These are phyloP conservation scores for Metalampra italica DNA, from an alignment of 2,888 invertebrate species.

Conservation along the genomic window DNA sequence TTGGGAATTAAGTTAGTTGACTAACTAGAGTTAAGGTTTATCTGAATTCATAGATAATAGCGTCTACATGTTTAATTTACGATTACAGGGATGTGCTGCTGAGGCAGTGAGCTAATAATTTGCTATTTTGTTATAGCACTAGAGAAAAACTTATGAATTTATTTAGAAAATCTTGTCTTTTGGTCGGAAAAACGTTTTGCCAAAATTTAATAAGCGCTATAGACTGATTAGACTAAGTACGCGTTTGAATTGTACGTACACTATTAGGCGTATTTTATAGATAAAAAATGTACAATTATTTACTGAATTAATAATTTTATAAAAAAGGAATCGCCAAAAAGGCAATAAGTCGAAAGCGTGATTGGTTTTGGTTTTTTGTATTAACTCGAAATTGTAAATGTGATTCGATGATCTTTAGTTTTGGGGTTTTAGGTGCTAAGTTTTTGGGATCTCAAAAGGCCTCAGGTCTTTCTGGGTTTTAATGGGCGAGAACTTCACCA, in stretches of 20 bases:
- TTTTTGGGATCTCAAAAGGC: slow-evolving; percentile 62
- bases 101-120: slow-evolving; percentile 54
- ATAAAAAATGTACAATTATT: slow-evolving; percentile 71
- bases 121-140: slow-evolving; percentile 42
- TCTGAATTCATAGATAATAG: slow-evolving; percentile 74
- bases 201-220: slow-evolving; percentile 77
- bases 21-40: slow-evolving; percentile 71
- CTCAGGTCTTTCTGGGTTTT: slow-evolving; percentile 38
- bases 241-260: slow-evolving; percentile 75
- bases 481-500: slow-evolving; percentile 59
- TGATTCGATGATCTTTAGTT: slow-evolving; percentile 61
- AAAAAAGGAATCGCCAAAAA: slow-evolving; percentile 38
- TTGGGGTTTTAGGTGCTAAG: slow-evolving; percentile 58
- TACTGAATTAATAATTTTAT: slow-evolving; percentile 67
- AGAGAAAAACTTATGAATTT: slow-evolving; percentile 50
- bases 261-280: slow-evolving; percentile 76
- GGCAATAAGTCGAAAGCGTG: slow-evolving; percentile 57
- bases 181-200: slow-evolving; percentile 48
- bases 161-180: slow-evolving; percentile 47
- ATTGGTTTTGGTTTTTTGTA: slow-evolving; percentile 48
- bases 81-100: slow-evolving; percentile 77
- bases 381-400: slow-evolving; percentile 27
- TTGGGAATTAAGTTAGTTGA: slow-evolving; percentile 75
- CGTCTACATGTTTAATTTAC: slow-evolving; percentile 68
- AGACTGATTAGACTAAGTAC: slow-evolving; percentile 78